Base-by-base conservation (phyloP, 2,113 vertebrate species). In the Sinocyclocheilus maitianheensis region DNA sequence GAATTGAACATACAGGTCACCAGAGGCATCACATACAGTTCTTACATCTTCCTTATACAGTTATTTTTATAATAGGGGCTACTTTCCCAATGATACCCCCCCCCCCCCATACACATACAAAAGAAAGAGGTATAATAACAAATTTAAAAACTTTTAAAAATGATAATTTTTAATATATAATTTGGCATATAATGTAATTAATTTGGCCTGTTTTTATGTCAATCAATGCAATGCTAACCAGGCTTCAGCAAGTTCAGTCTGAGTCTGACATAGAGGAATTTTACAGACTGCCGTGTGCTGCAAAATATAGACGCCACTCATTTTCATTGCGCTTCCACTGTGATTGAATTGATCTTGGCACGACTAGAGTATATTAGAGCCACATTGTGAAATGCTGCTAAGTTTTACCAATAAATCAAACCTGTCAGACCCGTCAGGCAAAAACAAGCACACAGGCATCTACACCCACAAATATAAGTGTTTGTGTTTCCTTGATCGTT, bases 281-380 rank as follows among this genome's bases (percentile, higher is more conserved):
- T 83, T 40, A 58, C 81, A 83, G 48, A 74, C 69, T 62, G 51
- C 77, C 62, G 65, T 46, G 77, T 30, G 65, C 67, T 60, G 48
- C 24, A 51, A 75, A 37, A 75, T 75, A 75, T 75, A 72, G 58
- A 24, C 20, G 10, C 78, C 55, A 62, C 55, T 75, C 26, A 62
- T 65, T 86, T 76, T 60, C n/a, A 85, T 53, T 40, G 37, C 51
- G 8, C n/a, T 65, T 80, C 69, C 24, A 20, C 22, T 11, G 48
- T 71, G 84, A 72, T 62, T 81, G 71, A 77, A 79, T 83, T 88
- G 87, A 91, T 91, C 77, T 83, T 87, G 76, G 90, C 84, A 69
- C 72, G 30, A 12, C 51, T 14, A 12, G 81, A 81, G 82, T 84
- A 84, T 81, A 85, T 58, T 63, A 85, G 74, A 84, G 83, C 82